These are phyloP conservation scores for Seriola quinqueradiata DNA, from an alignment of 2,113 vertebrate genomes.

Conservation along the genomic window DNA sequence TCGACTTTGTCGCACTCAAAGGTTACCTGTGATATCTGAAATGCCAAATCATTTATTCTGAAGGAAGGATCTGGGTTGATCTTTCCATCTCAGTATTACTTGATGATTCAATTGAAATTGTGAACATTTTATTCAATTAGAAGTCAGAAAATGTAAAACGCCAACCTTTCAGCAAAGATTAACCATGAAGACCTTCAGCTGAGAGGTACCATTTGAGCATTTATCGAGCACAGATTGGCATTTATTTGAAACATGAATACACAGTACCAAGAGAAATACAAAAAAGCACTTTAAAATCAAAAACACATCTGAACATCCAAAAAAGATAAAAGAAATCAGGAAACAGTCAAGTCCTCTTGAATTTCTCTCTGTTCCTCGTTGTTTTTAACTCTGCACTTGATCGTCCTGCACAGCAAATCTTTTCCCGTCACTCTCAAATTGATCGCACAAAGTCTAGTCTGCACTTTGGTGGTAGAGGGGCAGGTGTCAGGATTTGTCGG, in stretches of 20 bases:
- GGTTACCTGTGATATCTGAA: conserved; percentile 11
- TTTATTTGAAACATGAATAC: conserved; percentile 84
- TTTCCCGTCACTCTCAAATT: conserved; percentile 5
- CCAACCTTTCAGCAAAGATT: conserved; percentile 6
- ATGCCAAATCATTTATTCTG: conserved; percentile 20
- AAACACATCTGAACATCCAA: conserved; percentile 74
- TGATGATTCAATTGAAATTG: conserved; percentile 23
- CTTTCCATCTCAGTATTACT: background rate
- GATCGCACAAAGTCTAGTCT: conserved; percentile 39
- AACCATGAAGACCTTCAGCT: conserved; percentile 3
- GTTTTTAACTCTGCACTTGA: conserved; percentile 3
- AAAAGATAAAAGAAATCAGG: conserved; percentile 67
- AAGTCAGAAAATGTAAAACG: conserved; percentile 32
- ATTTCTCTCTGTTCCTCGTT: conserved; percentile 1
- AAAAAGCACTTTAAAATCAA: conserved; percentile 79
- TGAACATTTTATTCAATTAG: conserved; percentile 32
- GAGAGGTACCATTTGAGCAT: conserved; percentile 51
- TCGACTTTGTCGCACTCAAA: conserved; percentile 12
- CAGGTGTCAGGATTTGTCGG: conserved; percentile 41
- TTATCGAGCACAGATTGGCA: conserved; percentile 70
- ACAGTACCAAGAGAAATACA: conserved; percentile 77
- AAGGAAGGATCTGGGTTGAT: background rate
- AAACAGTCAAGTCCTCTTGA: conserved; percentile 70
- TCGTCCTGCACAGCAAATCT: conserved; percentile 49
- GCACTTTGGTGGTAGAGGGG: conserved; percentile 72